These are phyloP conservation scores for Pachyrhynchus sulphureomaculatus DNA, from an alignment of 1,140 invertebrate species.

Conservation along the genomic window DNA sequence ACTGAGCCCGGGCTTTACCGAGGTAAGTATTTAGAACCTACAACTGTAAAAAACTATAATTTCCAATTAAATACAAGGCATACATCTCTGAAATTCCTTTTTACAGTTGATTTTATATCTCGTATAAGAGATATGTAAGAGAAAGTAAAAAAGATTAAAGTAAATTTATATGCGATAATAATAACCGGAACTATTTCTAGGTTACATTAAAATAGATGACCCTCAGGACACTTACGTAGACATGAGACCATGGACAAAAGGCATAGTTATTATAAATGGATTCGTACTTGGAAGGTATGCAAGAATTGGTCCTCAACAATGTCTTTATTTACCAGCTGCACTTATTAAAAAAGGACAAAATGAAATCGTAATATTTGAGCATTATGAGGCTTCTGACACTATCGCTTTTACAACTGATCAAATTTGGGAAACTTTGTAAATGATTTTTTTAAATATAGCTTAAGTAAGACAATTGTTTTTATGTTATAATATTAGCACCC, in stretches of 20 bases:
- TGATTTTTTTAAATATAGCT: background rate
- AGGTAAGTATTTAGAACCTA: conserved; percentile 19
- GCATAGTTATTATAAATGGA: conserved; percentile 65
- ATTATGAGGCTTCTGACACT: conserved; percentile 38
- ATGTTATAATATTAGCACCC: too few species aligned
- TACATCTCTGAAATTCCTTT: too few species aligned
- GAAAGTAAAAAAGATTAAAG: too few species aligned
- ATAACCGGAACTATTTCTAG: too few species aligned
- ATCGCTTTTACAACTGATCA: conserved; percentile 34
- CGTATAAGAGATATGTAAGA: too few species aligned
- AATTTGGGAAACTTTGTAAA: conserved; percentile 28
- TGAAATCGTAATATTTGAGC: conserved; percentile 50
- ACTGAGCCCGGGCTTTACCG: conserved; percentile 45
- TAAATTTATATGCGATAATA: too few species aligned
- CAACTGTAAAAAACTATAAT: too few species aligned
- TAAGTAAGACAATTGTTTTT: too few species aligned
- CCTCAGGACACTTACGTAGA: conserved; percentile 46
- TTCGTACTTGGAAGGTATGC: conserved; percentile 64
- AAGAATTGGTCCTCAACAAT: conserved; percentile 59
- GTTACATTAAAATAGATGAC: conserved; percentile 1
- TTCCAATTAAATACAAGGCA: too few species aligned
- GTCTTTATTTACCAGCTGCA: conserved; percentile 62
- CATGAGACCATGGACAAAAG: conserved; percentile 56
- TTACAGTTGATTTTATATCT: too few species aligned
- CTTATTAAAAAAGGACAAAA: conserved; percentile 57